A percentile compares a stretch with the other conserved stretches of the same genome.
phyloP scores from a whole-genome alignment of 2,888 invertebrate genomes.

The Melolontha melolontha region DNA sequence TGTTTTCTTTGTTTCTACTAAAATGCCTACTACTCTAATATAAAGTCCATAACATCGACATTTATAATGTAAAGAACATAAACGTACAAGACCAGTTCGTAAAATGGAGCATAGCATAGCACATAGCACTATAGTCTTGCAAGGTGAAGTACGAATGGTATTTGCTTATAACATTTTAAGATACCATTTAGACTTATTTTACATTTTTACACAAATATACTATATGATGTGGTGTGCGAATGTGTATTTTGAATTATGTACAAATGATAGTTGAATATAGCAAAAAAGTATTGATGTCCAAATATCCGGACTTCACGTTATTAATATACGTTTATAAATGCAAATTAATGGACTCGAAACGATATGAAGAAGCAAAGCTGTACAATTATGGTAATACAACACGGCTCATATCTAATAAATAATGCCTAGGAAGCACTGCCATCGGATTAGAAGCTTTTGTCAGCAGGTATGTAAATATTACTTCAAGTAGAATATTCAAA shows the following conservation, averaged over 20 bases:
- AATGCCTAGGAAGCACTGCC: too few species aligned
- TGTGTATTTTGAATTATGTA: conserved; percentile 31
- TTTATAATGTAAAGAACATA: conserved; percentile 34
- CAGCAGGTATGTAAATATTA: too few species aligned
- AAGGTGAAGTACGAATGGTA: conserved; percentile 42
- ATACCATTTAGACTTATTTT: conserved; percentile 4
- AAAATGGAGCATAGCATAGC: conserved; percentile 61
- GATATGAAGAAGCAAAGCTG: conserved; percentile 23
- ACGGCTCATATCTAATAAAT: too few species aligned
- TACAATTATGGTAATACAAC: too few species aligned
- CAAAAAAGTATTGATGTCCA: conserved; percentile 8
- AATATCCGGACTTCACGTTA: conserved; percentile 33
- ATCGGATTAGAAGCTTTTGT: too few species aligned
- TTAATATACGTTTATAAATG: conserved; percentile 1
- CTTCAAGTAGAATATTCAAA: too few species aligned
- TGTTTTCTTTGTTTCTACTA: conserved; percentile 25
- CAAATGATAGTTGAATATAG: conserved; percentile 26
- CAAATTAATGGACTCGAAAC: neutral
- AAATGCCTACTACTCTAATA: conserved; percentile 40
- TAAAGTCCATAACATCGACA: conserved; percentile 35
- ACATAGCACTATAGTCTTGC: conserved; percentile 54
- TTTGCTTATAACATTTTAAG: conserved; percentile 13
- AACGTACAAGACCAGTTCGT: conserved; percentile 56
- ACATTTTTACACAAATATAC: neutral
- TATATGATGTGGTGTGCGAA: too few species aligned